Base-by-base conservation (phyloP, 2,888 invertebrate species). In the Caenorhabditis sulstoni region DNA sequence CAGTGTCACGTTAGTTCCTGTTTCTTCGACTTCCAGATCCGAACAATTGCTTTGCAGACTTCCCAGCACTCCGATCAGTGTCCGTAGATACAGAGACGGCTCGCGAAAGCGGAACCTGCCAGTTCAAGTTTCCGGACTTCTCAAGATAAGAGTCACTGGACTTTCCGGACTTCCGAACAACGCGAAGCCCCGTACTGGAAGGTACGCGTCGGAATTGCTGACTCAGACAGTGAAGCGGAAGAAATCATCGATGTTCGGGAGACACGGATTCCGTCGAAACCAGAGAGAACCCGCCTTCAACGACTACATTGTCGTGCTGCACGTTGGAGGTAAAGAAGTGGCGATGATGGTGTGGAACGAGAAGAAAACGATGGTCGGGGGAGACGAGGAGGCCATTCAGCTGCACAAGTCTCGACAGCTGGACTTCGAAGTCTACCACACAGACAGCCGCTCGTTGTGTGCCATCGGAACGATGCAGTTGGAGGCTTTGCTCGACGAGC, bases 61-160 rank as follows among this genome's bases (percentile, higher is more conserved):
- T 4, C 22, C 18, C 5, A 3, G 11, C 18, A 65, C 74, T 14
- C 62, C 62, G 11, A 76, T 68, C 37, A 62, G 57, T 22, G 62
- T 71, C 29, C 62, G 71, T 0, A 37, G 71, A 9, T 39, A 53
- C 1, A 18, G 55, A 16, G 68, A 68, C 23, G 49, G 47, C 2
- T 35, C 57, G 0, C 3, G 9, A 3, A 61, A 44, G 14, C 18
- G 47, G 12, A 68, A 23, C 7, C 57, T 53, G 9, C 67, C 66
- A 0, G 59, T 77, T 12, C 65, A 58, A 50, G 77, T 77, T 11
- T 77, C 77, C 5, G 77, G 77, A 22, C 29, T 70, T 1, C 47
- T 77, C n/a, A 77, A 77, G 29, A 78, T 78, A 35, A 66, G 78
- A 7, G 62, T 78, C 12, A 78, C 78, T 11, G 78, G 78, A n/a